Conservation (phyloP, 2,888 invertebrate species). For the Branchipolynoe longqiensis region DNA sequence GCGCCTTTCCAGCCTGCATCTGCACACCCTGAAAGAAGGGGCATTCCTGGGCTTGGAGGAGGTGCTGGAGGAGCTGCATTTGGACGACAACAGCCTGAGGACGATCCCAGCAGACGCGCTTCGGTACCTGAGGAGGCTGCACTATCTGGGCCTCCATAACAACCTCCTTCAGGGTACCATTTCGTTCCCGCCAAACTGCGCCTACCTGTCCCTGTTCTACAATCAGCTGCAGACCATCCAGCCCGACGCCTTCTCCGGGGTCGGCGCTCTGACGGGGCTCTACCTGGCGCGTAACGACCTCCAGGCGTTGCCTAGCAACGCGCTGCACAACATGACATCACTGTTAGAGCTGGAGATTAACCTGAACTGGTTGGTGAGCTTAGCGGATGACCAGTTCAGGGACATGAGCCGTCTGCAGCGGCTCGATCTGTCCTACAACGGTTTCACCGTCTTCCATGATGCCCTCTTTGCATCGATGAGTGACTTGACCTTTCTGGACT, state of each 20-base stretch:
- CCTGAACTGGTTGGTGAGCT: background rate
- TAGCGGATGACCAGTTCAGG: background rate
- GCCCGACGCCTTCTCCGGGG: background rate
- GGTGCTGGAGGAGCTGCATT: slow-evolving; percentile 28
- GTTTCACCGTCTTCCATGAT: background rate
- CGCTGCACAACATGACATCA: background rate
- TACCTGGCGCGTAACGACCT: background rate
- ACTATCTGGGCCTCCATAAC: slow-evolving; percentile 32
- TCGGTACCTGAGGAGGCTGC: background rate
- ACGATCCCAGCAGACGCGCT: background rate
- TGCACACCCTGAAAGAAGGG: background rate
- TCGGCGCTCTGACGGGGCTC: background rate
- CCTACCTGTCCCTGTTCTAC: background rate
- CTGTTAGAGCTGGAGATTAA: background rate
- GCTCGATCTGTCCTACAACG: background rate
- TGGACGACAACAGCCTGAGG: slow-evolving; percentile 22
- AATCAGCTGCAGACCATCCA: background rate
- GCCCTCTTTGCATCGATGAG: background rate
- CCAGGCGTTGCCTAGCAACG: background rate
- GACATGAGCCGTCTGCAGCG: background rate
- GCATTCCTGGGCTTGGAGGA: slow-evolving; percentile 30
- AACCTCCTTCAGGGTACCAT: background rate
- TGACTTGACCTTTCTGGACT: slow-evolving; percentile 6
- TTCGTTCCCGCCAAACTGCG: slow-evolving; percentile 8
- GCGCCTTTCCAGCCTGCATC: background rate